phyloP scores from a whole-genome alignment of 2,888 invertebrate species.

The Ormyrus labotus region DNA sequence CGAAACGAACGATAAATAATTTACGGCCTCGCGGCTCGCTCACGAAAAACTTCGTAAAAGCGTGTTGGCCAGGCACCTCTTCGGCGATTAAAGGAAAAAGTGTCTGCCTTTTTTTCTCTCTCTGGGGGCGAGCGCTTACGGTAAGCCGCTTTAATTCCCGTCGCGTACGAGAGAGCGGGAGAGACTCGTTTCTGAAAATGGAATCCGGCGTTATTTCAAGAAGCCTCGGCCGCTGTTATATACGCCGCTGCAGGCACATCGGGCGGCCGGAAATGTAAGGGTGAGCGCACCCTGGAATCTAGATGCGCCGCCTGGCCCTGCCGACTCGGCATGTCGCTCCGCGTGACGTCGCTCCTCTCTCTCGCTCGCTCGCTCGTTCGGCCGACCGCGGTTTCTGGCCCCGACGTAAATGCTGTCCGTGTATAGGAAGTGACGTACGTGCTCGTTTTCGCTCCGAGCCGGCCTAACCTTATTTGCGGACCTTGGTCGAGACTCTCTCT shows the following conservation, averaged over 20 bases:
- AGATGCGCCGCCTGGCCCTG: slow-evolving; percentile 48
- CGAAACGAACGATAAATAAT: too few species aligned
- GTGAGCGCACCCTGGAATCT: slow-evolving; percentile 58
- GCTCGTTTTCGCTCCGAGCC: slow-evolving; percentile 13
- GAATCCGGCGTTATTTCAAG: slow-evolving; percentile 55
- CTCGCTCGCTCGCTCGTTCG: neutral
- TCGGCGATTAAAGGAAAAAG: neutral
- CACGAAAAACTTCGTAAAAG: slow-evolving; percentile 12
- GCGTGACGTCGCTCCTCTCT: slow-evolving; percentile 32
- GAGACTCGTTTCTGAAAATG: slow-evolving; percentile 51
- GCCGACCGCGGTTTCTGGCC: neutral
- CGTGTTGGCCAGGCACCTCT: neutral
- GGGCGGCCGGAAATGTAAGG: slow-evolving; percentile 57
- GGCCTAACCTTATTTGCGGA: slow-evolving; percentile 49
- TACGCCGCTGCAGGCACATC: slow-evolving; percentile 6
- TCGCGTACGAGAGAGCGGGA: slow-evolving; percentile 2
- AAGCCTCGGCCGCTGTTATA: slow-evolving; percentile 33
- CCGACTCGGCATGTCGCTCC: slow-evolving; percentile 42
- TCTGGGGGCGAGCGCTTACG: neutral
- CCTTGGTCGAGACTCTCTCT: slow-evolving; percentile 26
- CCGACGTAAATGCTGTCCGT: neutral
- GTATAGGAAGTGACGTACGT: slow-evolving; percentile 48
- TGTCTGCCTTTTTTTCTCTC: slow-evolving; percentile 14
- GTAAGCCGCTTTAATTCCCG: slow-evolving; percentile 42
- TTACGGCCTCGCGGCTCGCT: too few species aligned